Evolutionary conservation across 2,797 vertebrate genomes (phyloP).

Genomic region (Eulemur rubriventer): DNA sequence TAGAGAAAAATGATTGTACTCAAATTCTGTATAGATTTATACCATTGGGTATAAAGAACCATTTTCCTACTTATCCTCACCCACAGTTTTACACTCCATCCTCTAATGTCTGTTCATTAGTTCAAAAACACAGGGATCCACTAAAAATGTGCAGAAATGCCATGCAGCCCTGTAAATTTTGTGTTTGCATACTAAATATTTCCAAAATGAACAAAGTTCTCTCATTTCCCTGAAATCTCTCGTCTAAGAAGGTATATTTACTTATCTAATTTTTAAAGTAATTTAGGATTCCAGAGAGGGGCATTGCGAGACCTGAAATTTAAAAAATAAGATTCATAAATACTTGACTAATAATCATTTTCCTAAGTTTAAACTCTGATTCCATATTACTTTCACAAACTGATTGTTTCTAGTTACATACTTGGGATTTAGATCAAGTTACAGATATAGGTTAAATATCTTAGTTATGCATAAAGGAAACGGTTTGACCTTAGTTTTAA

Average conservation of each 20-base stretch:
- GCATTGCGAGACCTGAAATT: not conserved
- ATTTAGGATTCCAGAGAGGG: not conserved
- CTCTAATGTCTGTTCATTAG: not conserved
- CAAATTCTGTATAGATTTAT: not conserved
- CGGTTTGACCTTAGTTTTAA: slow-evolving; percentile 27
- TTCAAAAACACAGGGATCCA: not conserved
- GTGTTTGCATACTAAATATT: not conserved
- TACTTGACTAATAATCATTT: not conserved
- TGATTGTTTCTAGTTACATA: not conserved
- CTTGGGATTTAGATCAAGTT: not conserved
- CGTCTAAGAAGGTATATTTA: not conserved
- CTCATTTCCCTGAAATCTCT: not conserved
- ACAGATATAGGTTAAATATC: not conserved
- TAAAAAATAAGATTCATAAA: not conserved
- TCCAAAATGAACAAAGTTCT: not conserved
- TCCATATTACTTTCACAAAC: not conserved
- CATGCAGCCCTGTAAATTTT: not conserved
- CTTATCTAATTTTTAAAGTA: not conserved
- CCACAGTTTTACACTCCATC: not conserved
- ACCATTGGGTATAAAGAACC: not conserved
- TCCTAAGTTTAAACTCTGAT: not conserved
- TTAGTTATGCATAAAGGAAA: slow-evolving; percentile 36
- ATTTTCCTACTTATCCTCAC: not conserved
- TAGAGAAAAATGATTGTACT: not conserved
- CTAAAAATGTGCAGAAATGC: not conserved